phyloP scores from a whole-genome alignment of 2,888 invertebrate species.

The Callosobruchus maculatus region DNA sequence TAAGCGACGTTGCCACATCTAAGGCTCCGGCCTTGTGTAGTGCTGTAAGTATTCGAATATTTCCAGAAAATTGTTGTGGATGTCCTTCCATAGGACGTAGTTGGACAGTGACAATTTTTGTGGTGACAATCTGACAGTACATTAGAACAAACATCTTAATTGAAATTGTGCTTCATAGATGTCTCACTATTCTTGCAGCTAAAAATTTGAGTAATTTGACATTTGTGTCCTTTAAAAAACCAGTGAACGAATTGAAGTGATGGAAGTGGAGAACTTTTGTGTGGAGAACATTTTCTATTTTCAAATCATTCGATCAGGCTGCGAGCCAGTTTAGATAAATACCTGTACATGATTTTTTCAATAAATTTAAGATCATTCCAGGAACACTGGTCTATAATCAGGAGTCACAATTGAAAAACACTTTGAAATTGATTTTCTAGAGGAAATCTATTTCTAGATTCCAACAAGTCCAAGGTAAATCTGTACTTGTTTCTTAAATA shows the following conservation, averaged over 20 bases:
- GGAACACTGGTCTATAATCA: not conserved
- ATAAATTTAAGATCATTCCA: not conserved
- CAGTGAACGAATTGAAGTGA: no score
- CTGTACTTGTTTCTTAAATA: not conserved
- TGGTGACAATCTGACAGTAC: no score
- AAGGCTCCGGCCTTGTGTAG: no score
- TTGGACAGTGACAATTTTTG: no score
- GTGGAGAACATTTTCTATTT: not conserved
- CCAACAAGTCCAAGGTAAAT: not conserved
- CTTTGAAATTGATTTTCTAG: not conserved
- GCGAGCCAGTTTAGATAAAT: not conserved
- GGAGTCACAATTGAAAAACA: not conserved
- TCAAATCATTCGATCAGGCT: not conserved
- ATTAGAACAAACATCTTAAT: no score
- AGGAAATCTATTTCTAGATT: not conserved
- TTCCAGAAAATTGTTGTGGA: no score
- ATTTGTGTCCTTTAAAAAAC: not conserved
- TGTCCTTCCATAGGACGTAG: no score
- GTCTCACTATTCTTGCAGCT: not conserved
- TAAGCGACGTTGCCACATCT: no score
- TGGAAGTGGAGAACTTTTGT: no score
- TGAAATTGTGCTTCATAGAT: no score
- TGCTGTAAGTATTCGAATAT: no score
- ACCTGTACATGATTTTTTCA: not conserved
- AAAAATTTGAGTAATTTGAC: not conserved